Evolutionary conservation across 30 jellyfish, hydroid and myxozoan species (phyloP).

Genomic region (Rhopilema esculentum): DNA sequence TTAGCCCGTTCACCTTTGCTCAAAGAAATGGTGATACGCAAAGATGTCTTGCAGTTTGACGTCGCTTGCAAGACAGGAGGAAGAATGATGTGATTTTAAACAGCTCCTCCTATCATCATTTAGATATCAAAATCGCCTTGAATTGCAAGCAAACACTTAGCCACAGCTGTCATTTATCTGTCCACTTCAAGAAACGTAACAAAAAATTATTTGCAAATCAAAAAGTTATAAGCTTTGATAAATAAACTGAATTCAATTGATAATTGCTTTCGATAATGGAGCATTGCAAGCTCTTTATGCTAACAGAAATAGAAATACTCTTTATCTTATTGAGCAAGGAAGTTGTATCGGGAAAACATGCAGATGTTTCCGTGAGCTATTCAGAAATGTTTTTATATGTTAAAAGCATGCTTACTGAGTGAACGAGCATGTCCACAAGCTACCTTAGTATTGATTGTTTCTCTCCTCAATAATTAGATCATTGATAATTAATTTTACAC

Average conservation of each 20-base stretch:
- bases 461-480: not conserved
- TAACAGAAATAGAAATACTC: not conserved
- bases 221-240: not conserved
- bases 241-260: not conserved
- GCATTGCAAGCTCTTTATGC: not conserved
- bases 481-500: not conserved
- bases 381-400: not conserved
- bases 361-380: not conserved
- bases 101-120: not conserved
- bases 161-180: not conserved
- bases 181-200: not conserved
- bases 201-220: not conserved
- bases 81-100: not conserved
- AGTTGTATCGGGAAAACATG: not conserved
- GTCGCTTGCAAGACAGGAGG: not conserved
- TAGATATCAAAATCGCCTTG: not conserved
- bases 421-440: not conserved
- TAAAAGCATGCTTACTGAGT: not conserved
- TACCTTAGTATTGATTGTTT: not conserved
- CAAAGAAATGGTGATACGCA: too few relatives aligned
- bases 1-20: too few relatives aligned
- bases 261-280: not conserved
- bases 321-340: not conserved
- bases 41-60: too few relatives aligned
- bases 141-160: not conserved